phyloP scores from a whole-genome alignment of 1,140 invertebrate genomes.

The Brachionus paranguensis region DNA sequence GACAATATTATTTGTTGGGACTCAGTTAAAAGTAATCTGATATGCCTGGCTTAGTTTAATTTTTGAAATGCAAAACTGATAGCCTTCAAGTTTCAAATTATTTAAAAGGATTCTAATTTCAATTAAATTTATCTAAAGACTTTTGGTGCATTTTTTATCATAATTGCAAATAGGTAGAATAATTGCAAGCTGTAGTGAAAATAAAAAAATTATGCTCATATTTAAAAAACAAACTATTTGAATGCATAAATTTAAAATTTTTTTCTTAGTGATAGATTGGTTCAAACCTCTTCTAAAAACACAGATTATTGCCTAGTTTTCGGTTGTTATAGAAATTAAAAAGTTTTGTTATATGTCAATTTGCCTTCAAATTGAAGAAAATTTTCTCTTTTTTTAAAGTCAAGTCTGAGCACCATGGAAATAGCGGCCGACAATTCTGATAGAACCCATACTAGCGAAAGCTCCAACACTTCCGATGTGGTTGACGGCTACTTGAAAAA shows the following conservation, averaged over 20 bases:
- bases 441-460: not conserved
- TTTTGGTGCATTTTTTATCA: not conserved
- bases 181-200: not conserved
- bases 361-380: constrained; percentile 8
- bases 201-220: not conserved
- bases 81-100: not conserved
- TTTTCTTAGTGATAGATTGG: not conserved
- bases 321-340: constrained; percentile 13
- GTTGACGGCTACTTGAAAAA: constrained; percentile 20
- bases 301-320: constrained; percentile 1
- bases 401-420: not conserved
- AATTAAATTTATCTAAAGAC: not conserved
- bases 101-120: not conserved
- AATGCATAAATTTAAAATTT: not conserved
- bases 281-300: not conserved
- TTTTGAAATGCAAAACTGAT: not conserved
- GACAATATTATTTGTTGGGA: not conserved
- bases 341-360: not conserved
- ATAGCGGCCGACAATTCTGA: not conserved
- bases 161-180: not conserved
- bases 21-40: not conserved
- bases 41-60: not conserved
- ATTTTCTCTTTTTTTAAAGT: not conserved
- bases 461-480: not conserved
- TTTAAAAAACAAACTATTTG: not conserved